phyloP scores from a whole-genome alignment of 2,113 vertebrate genomes.

The Phainopepla nitens region DNA sequence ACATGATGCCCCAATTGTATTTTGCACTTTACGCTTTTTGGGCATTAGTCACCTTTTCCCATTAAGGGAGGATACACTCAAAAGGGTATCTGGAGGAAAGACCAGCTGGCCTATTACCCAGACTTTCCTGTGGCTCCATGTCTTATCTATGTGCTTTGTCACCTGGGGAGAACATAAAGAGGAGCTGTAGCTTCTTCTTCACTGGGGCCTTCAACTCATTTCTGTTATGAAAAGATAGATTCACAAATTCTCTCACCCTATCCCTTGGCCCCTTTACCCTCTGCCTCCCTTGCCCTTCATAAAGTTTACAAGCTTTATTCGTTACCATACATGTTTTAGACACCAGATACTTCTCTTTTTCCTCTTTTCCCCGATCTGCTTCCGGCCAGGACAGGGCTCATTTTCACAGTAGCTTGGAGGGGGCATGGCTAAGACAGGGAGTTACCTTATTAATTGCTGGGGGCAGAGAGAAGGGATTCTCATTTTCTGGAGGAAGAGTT shows the following conservation, averaged over 20 bases:
- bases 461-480: not conserved
- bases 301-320: not conserved
- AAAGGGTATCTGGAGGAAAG: not conserved
- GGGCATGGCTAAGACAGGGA: not conserved
- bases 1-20: not conserved
- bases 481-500: not conserved
- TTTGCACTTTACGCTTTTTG: not conserved
- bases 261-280: rapidly evolving
- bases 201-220: not conserved
- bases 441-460: not conserved
- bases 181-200: not conserved
- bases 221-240: not conserved
- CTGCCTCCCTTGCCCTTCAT: not conserved
- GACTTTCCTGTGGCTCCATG: not conserved
- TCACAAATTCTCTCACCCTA: not conserved
- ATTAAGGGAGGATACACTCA: not conserved
- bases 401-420: not conserved
- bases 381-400: not conserved
- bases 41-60: not conserved
- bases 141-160: not conserved
- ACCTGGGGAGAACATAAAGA: not conserved
- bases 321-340: not conserved
- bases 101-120: not conserved
- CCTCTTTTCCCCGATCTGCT: not conserved
- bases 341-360: not conserved